Percentiles rank a stretch among this genome's conserved stretches.
Conservation (phyloP, 64 coral and sea anemone species). For the Trachythela sp. region DNA sequence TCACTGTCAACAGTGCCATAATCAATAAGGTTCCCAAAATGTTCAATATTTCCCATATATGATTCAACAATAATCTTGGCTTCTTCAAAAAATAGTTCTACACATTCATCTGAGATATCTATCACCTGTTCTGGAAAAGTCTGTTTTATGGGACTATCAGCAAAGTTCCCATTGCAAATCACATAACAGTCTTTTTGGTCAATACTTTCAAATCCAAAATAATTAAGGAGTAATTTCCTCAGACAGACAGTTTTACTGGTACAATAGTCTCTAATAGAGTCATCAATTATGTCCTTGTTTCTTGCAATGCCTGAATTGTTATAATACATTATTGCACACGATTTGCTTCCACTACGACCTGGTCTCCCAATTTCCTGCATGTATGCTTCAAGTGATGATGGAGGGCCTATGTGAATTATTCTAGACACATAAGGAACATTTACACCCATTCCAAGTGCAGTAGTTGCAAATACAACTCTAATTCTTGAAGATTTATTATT, state of each 20-base stretch:
- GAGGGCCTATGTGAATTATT: constrained; percentile 36
- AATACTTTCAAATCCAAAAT: too few species aligned
- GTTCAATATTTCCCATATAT: not conserved
- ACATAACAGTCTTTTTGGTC: not conserved
- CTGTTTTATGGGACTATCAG: too few species aligned
- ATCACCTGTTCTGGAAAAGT: too few species aligned
- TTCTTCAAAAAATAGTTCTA: not conserved
- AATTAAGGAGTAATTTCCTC: too few species aligned
- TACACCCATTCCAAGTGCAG: constrained; percentile 43
- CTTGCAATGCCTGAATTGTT: constrained; percentile 24
- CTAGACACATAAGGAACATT: constrained; percentile 26
- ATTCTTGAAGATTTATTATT: not conserved
- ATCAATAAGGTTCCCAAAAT: not conserved
- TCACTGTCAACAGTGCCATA: not conserved
- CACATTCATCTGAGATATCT: not conserved
- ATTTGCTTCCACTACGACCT: not conserved
- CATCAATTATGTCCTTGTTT: not conserved
- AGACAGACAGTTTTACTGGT: too few species aligned
- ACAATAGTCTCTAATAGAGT: not conserved
- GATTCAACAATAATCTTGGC: not conserved
- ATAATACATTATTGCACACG: constrained; percentile 4
- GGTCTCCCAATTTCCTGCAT: not conserved
- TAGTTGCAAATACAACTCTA: constrained; percentile 27
- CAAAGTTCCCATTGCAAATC: not conserved
- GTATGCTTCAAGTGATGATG: not conserved